Evolutionary conservation across 2,113 vertebrate genomes (phyloP).

Genomic region (Numida meleagris): DNA sequence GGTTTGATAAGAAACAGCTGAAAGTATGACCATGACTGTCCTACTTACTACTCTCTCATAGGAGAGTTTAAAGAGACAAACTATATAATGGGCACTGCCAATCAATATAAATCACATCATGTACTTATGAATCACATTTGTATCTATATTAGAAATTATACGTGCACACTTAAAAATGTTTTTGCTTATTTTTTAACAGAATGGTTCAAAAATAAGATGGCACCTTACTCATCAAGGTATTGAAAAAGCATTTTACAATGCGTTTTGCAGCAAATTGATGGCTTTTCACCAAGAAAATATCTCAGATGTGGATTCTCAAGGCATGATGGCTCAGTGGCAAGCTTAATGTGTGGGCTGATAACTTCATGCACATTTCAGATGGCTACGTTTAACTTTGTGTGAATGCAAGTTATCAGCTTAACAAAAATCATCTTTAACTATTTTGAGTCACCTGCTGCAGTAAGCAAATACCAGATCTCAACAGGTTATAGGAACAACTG

Average conservation of each 20-base stretch:
- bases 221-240: background rate
- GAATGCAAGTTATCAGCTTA: background rate
- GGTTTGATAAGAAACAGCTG: background rate
- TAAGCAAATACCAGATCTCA: background rate
- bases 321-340: background rate
- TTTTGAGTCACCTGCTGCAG: background rate
- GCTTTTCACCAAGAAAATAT: background rate
- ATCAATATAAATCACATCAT: background rate
- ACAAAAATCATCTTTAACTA: background rate
- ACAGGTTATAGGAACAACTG: background rate
- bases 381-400: background rate
- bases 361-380: background rate
- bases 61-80: background rate
- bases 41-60: too few species aligned
- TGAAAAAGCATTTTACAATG: background rate
- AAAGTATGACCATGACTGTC: background rate
- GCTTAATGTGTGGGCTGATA: background rate
- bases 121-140: background rate
- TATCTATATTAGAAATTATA: background rate
- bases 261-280: background rate
- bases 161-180: rapidly evolving
- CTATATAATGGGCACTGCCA: background rate
- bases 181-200: background rate
- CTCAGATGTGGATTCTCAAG: background rate
- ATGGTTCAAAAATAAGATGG: too few species aligned